A percentile compares a stretch with the other conserved stretches of the same genome.
Conservation (phyloP, 2,797 vertebrate genomes). For the Pelodytes ibericus region DNA sequence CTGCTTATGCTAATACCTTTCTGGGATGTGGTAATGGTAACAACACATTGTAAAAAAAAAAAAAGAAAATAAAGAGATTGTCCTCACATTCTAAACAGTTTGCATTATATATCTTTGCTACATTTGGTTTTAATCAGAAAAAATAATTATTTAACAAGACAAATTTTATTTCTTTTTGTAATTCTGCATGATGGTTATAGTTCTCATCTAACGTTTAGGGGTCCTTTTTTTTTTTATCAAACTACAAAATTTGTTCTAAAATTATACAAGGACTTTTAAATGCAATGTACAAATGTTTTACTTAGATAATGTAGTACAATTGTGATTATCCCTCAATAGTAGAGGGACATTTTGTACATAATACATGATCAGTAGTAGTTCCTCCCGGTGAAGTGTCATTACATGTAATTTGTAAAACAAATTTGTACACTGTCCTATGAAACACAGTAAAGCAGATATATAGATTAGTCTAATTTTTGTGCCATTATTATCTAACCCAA, state of each 20-base stretch:
- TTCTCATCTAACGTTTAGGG: too few relatives aligned
- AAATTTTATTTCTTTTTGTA: too few relatives aligned
- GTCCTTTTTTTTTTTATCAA: background rate
- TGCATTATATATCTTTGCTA: too few relatives aligned
- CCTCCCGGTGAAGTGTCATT: conserved; percentile 30
- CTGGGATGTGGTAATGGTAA: too few relatives aligned
- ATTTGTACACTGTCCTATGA: conserved; percentile 5
- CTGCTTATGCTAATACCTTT: too few relatives aligned
- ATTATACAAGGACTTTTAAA: conserved; percentile 21
- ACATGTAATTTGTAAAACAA: conserved; percentile 5
- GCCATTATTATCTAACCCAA: conserved; percentile 11
- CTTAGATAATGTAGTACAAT: conserved; percentile 4
- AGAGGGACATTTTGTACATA: conserved; percentile 9
- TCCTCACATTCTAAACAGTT: too few relatives aligned
- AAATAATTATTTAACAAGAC: too few relatives aligned
- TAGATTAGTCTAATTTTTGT: conserved; percentile 17
- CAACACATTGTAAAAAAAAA: too few relatives aligned
- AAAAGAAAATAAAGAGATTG: too few relatives aligned
- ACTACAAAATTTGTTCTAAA: background rate
- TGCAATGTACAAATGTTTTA: conserved; percentile 15
- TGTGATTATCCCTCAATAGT: conserved; percentile 27
- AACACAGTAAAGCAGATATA: conserved; percentile 2
- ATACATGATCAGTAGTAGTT: conserved; percentile 19
- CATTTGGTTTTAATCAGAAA: too few relatives aligned
- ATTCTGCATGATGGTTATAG: too few relatives aligned